Conservation (phyloP, 2,888 invertebrate species). For the Steinernema carpocapsae region DNA sequence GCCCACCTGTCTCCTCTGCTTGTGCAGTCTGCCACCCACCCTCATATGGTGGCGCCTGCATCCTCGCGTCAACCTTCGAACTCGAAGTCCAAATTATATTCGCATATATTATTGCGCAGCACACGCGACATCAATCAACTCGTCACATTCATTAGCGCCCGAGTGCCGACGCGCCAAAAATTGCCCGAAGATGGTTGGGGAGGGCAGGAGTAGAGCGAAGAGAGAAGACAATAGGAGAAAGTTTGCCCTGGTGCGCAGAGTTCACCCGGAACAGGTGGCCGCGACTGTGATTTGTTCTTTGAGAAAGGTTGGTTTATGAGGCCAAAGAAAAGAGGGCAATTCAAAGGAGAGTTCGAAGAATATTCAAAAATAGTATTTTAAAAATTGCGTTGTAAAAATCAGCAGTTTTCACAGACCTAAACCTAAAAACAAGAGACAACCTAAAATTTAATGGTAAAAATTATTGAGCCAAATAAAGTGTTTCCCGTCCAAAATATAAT, state of each 20-base stretch:
- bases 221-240: constrained; percentile 1
- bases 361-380: background rate
- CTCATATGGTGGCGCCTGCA: background rate
- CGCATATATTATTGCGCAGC: constrained; percentile 31
- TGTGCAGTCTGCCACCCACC: constrained; percentile 8
- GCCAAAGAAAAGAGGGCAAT: background rate
- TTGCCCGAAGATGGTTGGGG: background rate
- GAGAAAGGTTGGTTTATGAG: background rate
- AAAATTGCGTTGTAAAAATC: background rate
- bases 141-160: constrained; percentile 34
- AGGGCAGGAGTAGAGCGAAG: background rate
- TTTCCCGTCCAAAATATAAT: too few relatives aligned
- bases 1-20: constrained; percentile 14
- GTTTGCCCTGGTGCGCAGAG: background rate
- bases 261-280: constrained; percentile 2
- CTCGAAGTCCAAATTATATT: constrained; percentile 19
- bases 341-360: background rate
- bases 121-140: constrained; percentile 35
- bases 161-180: constrained; percentile 23
- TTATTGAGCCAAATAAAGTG: too few relatives aligned
- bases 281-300: background rate
- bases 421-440: too few relatives aligned
- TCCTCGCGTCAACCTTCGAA: background rate
- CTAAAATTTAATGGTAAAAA: too few relatives aligned
- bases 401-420: background rate